Percentiles rank a stretch among this genome's conserved stretches.
Evolutionary conservation across 2,113 vertebrate species (phyloP).

Genomic region (Nesoenas mayeri): DNA sequence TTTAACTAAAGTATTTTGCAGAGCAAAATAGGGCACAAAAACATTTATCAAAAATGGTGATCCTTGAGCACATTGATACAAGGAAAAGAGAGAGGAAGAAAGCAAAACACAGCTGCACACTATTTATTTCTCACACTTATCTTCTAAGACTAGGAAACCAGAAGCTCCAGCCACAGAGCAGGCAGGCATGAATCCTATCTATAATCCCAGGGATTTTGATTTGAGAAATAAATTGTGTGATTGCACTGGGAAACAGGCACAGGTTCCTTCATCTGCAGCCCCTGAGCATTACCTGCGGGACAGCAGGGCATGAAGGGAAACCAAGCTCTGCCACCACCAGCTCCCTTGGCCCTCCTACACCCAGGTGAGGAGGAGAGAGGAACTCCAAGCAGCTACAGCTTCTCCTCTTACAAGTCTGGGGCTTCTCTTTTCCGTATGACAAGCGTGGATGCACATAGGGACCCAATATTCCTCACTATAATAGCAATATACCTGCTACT

Average conservation of each 20-base stretch:
- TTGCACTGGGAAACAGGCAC: neutral
- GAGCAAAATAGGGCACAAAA: neutral
- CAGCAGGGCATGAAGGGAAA: accelerated
- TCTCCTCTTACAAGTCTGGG: neutral
- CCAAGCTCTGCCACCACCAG: accelerated
- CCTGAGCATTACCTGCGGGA: accelerated
- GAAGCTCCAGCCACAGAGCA: neutral
- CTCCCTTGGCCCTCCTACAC: neutral
- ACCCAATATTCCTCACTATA: neutral
- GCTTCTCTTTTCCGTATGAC: neutral
- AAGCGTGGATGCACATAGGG: accelerated
- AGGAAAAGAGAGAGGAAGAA: neutral
- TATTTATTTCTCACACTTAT: neutral
- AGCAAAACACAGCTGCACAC: neutral
- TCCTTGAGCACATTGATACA: neutral
- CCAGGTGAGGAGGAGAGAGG: neutral
- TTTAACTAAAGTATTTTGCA: neutral
- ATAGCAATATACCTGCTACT: neutral
- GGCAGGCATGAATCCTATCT: neutral
- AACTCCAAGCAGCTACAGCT: neutral
- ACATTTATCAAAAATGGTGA: neutral
- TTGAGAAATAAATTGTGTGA: neutral
- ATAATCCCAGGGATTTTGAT: neutral
- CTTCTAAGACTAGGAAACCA: neutral
- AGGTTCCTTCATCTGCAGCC: neutral